Conservation (phyloP, 2,888 invertebrate species). For the Lasioglossum villosulum region DNA sequence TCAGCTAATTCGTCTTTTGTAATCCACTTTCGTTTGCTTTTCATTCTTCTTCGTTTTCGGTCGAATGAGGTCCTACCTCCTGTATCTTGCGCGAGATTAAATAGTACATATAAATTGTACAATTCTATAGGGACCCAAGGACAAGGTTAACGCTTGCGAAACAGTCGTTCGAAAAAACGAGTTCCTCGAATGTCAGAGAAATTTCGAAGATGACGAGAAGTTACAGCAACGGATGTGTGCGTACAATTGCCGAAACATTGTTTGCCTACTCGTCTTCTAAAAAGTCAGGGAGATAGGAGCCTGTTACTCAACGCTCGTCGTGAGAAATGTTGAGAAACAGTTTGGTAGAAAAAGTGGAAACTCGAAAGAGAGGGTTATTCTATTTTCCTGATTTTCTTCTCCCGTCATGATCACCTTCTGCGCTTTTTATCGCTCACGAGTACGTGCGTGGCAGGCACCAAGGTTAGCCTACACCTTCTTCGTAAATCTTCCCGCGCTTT, state of each 20-base stretch:
- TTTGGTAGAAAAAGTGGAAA: not conserved
- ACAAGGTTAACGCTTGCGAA: not conserved
- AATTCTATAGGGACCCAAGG: not conserved
- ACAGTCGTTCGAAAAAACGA: not conserved
- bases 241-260: constrained; percentile 3
- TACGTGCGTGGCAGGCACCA: constrained; percentile 46
- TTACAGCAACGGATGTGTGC: not conserved
- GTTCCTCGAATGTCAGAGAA: not conserved
- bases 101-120: no score
- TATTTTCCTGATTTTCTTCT: not conserved
- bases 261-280: not conserved
- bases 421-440: constrained; percentile 16
- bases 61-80: no score
- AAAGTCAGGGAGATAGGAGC: not conserved
- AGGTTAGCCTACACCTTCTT: constrained; percentile 40
- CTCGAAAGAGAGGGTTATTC: not conserved
- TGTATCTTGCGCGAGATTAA: no score
- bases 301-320: not conserved
- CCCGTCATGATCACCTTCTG: constrained; percentile 11
- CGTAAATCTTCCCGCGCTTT: constrained; percentile 13
- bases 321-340: not conserved
- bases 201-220: not conserved
- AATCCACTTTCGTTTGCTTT: not conserved
- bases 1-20: not conserved
- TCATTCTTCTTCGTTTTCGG: not conserved